Conservation (phyloP, 1,140 invertebrate species). For the Pseudomyrmex dendroicus region DNA sequence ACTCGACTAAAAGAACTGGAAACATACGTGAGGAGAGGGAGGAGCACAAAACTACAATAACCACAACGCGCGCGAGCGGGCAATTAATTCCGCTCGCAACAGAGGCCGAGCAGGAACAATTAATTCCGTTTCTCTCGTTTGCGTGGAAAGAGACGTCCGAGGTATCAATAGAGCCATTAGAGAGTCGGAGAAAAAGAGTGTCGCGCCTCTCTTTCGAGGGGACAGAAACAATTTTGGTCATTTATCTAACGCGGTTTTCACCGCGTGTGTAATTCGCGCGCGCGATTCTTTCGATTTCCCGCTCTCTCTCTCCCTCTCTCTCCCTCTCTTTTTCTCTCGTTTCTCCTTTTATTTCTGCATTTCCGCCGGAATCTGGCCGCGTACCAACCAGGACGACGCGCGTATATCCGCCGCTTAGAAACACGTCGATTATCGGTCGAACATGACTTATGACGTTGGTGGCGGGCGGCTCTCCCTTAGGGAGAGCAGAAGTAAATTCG, state of each 20-base stretch:
- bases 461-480: neutral
- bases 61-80: neutral
- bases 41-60: neutral
- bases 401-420: constrained; percentile 40
- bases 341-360: constrained; percentile 42
- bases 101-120: constrained; percentile 22
- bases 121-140: constrained; percentile 35
- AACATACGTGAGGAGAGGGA: neutral
- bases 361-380: constrained; percentile 43
- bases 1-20: constrained; percentile 6
- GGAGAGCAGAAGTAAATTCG: constrained; percentile 23
- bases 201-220: constrained; percentile 48
- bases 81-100: constrained; percentile 50
- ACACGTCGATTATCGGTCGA: constrained; percentile 54
- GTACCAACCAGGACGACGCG: constrained; percentile 43
- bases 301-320: neutral
- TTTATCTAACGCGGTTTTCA: constrained; percentile 47
- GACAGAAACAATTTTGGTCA: constrained; percentile 69
- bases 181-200: constrained; percentile 36
- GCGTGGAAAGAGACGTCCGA: constrained; percentile 21
- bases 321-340: too few relatives aligned
- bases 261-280: constrained; percentile 20
- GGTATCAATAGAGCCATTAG: constrained; percentile 68
- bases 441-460: constrained; percentile 55
- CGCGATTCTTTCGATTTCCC: neutral